phyloP scores from a whole-genome alignment of 2,113 vertebrate genomes.

The Lycocorax pyrrhopterus region DNA sequence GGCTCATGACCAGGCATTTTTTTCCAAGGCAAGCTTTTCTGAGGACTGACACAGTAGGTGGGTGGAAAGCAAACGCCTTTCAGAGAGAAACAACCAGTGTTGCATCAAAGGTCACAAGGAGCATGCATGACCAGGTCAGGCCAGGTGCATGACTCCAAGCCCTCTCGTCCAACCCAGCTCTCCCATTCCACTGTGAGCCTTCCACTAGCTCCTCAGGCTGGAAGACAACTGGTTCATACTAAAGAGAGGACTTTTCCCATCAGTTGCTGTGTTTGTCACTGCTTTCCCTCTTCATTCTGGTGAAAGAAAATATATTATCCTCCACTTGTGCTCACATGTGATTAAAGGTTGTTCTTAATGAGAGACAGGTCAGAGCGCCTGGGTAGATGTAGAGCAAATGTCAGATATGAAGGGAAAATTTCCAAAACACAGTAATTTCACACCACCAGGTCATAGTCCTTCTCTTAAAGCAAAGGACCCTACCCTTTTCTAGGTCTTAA shows the following conservation, averaged over 20 bases:
- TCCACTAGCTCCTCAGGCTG: not conserved
- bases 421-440: not conserved
- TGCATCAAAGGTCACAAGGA: not conserved
- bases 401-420: not conserved
- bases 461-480: not conserved
- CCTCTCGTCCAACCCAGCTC: fast-evolving
- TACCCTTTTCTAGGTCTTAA: not conserved
- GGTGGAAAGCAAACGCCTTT: not conserved
- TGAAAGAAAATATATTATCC: not conserved
- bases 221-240: not conserved
- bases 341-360: not conserved
- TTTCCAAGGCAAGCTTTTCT: not conserved
- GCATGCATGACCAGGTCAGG: not conserved
- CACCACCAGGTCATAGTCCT: not conserved
- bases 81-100: not conserved
- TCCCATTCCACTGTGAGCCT: not conserved
- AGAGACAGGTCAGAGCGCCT: not conserved
- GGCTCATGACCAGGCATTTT: not conserved
- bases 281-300: not conserved
- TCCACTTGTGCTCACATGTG: not conserved
- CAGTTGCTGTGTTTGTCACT: not conserved
- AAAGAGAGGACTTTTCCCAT: not conserved
- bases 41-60: not conserved
- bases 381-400: not conserved
- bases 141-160: not conserved